Percentiles rank a stretch among this genome's conserved stretches.
Evolutionary conservation across 92 coral and sea anemone species (phyloP).

Genomic region (Epizoanthus illoricatus): DNA sequence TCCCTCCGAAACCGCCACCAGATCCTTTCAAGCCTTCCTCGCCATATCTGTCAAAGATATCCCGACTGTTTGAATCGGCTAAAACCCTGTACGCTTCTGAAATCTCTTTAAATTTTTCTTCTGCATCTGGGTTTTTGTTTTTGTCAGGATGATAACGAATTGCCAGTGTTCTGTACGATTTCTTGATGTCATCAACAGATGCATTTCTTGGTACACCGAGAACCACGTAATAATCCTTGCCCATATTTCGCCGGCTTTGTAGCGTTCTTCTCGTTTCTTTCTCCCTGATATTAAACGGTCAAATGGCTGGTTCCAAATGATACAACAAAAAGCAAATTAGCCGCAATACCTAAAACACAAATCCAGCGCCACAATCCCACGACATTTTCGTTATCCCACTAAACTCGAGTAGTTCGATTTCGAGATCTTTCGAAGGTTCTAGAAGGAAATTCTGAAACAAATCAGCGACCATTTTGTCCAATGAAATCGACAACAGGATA

Average conservation of each 20-base stretch:
- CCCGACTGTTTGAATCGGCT: slow-evolving; percentile 80
- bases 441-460: slow-evolving; percentile 32
- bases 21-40: slow-evolving; percentile 88
- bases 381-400: slow-evolving; percentile 9
- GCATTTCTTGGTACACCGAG: slow-evolving; percentile 98
- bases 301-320: background rate
- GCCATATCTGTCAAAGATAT: slow-evolving; percentile 85
- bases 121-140: slow-evolving; percentile 88
- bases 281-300: background rate
- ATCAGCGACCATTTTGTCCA: slow-evolving; percentile 40
- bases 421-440: slow-evolving; percentile 35
- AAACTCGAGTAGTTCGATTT: slow-evolving; percentile 13
- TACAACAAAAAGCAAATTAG: slow-evolving; percentile 2
- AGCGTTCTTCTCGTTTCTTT: slow-evolving; percentile 15
- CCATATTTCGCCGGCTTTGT: slow-evolving; percentile 57
- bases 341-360: background rate
- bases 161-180: slow-evolving; percentile 93
- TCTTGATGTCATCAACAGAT: slow-evolving; percentile 85
- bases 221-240: slow-evolving; percentile 86
- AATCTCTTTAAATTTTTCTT: slow-evolving; percentile 85
- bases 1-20: slow-evolving; percentile 52
- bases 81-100: slow-evolving; percentile 94
- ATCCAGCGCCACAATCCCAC: background rate
- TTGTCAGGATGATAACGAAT: slow-evolving; percentile 94
- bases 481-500: slow-evolving; percentile 14